These are phyloP conservation scores for Cherax destructor DNA, from an alignment of 1,140 invertebrate species.

Conservation along the genomic window DNA sequence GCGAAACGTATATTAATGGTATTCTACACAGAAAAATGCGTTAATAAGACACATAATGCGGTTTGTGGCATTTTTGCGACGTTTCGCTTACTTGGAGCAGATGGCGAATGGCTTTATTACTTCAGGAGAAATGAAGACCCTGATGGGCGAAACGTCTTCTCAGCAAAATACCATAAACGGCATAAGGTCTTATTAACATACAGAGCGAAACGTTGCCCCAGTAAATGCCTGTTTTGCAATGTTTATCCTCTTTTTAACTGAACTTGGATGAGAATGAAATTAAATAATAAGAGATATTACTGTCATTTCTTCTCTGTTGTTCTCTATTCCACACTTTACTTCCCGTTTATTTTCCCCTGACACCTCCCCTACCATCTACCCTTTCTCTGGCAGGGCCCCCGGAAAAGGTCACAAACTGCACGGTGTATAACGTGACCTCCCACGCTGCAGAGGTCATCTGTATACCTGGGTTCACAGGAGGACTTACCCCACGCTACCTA, in stretches of 20 bases:
- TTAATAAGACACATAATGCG: no score
- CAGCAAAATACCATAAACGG: no score
- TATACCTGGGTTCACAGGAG: constrained; percentile 87
- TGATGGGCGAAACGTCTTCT: no score
- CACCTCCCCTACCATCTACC: not conserved
- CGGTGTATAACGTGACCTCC: constrained; percentile 89
- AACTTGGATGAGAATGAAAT: no score
- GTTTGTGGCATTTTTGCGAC: not conserved
- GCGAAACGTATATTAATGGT: no score
- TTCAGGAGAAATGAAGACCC: no score
- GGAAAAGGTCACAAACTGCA: constrained; percentile 87
- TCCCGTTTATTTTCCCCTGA: not conserved
- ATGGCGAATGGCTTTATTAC: not conserved
- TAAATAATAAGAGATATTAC: no score
- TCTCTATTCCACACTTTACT: not conserved
- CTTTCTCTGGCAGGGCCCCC: constrained; percentile 79
- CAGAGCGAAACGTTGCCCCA: no score
- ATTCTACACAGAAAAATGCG: no score
- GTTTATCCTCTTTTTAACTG: not conserved
- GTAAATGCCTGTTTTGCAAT: no score
- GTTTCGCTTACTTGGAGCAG: no score
- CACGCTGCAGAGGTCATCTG: constrained; percentile 87
- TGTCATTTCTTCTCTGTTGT: not conserved
- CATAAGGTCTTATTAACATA: no score
- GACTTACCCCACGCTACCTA: constrained; percentile 85